These are phyloP conservation scores for Glyphotaelius pellucidus DNA, from an alignment of 2,888 invertebrate genomes.

Conservation along the genomic window DNA sequence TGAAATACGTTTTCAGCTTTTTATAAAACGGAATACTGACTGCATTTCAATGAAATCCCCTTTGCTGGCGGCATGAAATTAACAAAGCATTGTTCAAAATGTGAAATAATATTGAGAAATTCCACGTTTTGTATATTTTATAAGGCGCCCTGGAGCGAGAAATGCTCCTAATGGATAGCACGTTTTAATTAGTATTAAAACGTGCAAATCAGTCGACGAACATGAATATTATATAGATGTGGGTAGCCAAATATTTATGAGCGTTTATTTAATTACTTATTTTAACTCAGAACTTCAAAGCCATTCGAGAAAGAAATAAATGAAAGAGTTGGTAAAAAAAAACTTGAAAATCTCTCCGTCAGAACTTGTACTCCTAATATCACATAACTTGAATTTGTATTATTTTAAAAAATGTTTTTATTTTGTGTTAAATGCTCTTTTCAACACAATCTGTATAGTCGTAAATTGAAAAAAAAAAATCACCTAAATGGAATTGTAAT, in stretches of 20 bases:
- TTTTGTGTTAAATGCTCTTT: too few relatives aligned
- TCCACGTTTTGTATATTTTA: slow-evolving; percentile 58
- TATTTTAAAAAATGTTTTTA: too few relatives aligned
- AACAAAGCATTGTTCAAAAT: slow-evolving; percentile 52
- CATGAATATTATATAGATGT: not conserved
- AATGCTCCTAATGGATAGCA: slow-evolving; percentile 31
- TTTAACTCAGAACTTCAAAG: not conserved
- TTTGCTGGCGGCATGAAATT: slow-evolving; percentile 28
- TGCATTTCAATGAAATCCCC: slow-evolving; percentile 37
- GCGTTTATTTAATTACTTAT: not conserved
- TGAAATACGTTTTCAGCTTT: not conserved
- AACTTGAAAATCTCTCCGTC: too few relatives aligned
- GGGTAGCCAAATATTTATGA: not conserved
- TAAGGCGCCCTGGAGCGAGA: slow-evolving; percentile 34
- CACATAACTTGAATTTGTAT: too few relatives aligned
- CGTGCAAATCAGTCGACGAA: slow-evolving; percentile 54
- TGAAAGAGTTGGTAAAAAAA: too few relatives aligned
- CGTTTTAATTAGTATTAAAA: slow-evolving; percentile 60
- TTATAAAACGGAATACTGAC: slow-evolving; percentile 6
- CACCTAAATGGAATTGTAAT: too few relatives aligned
- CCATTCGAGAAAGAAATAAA: not conserved
- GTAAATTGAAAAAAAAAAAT: too few relatives aligned
- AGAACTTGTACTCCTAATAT: too few relatives aligned
- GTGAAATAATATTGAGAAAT: slow-evolving; percentile 53
- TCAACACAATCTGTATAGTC: too few relatives aligned